phyloP scores from a whole-genome alignment of 2,113 vertebrate species.

The Talpa occidentalis region DNA sequence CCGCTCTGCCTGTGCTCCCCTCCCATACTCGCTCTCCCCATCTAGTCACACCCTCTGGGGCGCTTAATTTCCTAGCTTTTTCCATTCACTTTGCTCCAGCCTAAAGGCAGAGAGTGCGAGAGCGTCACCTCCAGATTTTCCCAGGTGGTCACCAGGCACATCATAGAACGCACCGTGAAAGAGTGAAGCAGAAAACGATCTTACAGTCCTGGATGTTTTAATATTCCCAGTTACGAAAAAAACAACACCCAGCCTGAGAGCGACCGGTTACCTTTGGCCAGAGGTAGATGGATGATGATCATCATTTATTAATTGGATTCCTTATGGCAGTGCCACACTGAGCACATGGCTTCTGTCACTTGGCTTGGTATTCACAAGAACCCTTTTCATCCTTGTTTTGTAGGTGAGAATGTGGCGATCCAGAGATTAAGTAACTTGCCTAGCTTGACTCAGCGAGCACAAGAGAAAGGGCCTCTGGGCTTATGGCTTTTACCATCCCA shows the following conservation, averaged over 20 bases:
- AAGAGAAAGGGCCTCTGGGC: neutral
- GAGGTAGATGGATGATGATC: neutral
- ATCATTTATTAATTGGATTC: neutral
- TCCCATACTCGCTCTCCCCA: too few species aligned
- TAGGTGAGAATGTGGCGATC: neutral
- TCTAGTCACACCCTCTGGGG: neutral
- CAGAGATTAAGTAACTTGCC: neutral
- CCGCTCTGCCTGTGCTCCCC: neutral
- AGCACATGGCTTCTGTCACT: neutral
- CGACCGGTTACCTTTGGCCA: neutral
- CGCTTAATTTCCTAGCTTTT: neutral
- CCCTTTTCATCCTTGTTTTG: neutral
- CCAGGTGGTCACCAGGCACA: neutral
- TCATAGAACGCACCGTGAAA: neutral
- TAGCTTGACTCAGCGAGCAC: neutral
- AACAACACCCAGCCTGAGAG: neutral
- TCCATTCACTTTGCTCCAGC: neutral
- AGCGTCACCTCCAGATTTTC: neutral
- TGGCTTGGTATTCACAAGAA: neutral
- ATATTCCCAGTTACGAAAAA: neutral
- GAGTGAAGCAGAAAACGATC: neutral
- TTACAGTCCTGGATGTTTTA: neutral
- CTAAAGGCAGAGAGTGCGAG: neutral
- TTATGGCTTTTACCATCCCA: neutral
- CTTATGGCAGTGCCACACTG: neutral